Evolutionary conservation across 2,888 invertebrate species (phyloP), one percentile per base, ranked within the genome.

Genomic region (Matsumyia berberina): DNA sequence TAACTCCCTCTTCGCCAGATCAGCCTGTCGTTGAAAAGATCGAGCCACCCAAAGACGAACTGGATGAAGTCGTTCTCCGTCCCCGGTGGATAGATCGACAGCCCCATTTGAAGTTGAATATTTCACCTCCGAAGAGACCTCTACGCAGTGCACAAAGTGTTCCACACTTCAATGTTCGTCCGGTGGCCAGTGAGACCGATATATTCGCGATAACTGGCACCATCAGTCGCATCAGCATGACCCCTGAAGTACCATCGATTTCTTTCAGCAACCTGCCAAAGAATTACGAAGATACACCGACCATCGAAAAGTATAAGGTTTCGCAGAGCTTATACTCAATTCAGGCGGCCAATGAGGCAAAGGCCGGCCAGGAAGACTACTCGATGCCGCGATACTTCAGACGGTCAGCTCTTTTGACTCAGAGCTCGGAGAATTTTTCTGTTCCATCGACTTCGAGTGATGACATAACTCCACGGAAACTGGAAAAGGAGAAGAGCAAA

Each of bases 311-410:
- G 76, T 92, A 92, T 81, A 89, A 90, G 15, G 92, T 91, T 31
- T 90, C 91, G 3, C 90, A 90, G 69, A 91, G 91, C 86, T 89
- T 92, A 5, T 91, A 91, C 58, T 91, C 91, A 12, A 93, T 94
- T 76, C 93, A 93, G 88, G 92, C 93, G 51, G 93, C 93, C 0
- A 93, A 93, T 49, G 89, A 89, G 11, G 89, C 88, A 0, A 89
- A 89, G 62, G 92, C 92, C 35, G 91, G 92, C 29, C 92, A 93
- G 81, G 87, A 88, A 12, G 94, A 94, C 86, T 94, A 93, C 69
- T 94, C 94, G 17, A 94, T 94, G 94, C 94, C 94, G 0, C 91
- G 94, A 76, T 94, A 94, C 87, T 94, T 94, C 86, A 93, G 94
- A 0, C 91, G 92, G 1, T 89, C 92, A 0, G 91, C 89, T 31